Conservation (phyloP, 1,140 invertebrate species). For the Laupala kohalensis region DNA sequence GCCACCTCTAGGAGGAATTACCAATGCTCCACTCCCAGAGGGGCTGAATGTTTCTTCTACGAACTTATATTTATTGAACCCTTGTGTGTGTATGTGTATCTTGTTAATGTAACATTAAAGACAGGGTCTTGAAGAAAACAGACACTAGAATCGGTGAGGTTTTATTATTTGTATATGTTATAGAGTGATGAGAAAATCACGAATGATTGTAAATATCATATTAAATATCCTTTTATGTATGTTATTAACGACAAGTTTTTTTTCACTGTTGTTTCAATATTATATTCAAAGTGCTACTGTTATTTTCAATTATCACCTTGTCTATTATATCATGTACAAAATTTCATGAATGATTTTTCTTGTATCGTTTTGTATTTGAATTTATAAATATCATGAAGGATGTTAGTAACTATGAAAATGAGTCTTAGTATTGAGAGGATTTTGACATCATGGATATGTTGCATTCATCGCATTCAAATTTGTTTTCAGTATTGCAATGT, state of each 20-base stretch:
- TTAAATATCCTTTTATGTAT: not conserved
- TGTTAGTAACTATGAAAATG: too few species aligned
- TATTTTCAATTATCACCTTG: not conserved
- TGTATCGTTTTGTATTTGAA: too few species aligned
- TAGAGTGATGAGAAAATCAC: not conserved
- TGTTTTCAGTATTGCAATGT: not conserved
- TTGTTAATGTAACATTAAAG: not conserved
- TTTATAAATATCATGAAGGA: too few species aligned
- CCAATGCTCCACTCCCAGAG: not conserved
- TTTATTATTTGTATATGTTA: not conserved
- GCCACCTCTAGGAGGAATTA: not conserved
- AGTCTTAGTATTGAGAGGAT: not conserved
- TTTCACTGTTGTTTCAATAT: not conserved
- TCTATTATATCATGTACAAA: too few species aligned
- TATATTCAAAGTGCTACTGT: not conserved
- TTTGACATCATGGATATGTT: not conserved
- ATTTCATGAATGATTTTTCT: too few species aligned
- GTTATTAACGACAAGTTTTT: not conserved
- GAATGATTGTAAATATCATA: not conserved
- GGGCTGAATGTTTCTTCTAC: not conserved
- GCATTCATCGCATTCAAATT: not conserved
- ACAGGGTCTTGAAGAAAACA: not conserved
- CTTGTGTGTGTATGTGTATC: not conserved
- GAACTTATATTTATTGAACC: not conserved
- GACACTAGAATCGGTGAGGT: not conserved